A percentile compares a stretch with the other conserved stretches of the same genome.
Evolutionary conservation across 2,888 invertebrate genomes (phyloP).

Genomic region (Achlya flavicornis): DNA sequence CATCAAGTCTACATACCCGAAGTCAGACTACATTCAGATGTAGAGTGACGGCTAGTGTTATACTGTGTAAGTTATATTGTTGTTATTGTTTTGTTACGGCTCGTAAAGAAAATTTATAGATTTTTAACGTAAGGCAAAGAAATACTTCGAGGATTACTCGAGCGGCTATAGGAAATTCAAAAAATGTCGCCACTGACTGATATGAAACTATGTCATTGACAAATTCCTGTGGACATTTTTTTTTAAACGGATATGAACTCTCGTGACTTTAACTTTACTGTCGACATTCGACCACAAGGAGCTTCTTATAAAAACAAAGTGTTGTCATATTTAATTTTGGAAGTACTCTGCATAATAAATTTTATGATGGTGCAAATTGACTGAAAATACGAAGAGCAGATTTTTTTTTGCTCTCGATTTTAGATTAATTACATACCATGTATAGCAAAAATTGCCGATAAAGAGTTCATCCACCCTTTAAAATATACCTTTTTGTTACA

Average conservation of each 20-base stretch:
- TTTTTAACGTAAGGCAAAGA: not conserved
- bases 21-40: slow-evolving; percentile 37
- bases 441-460: not conserved
- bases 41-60: slow-evolving; percentile 28
- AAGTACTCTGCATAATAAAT: not conserved
- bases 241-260: not conserved
- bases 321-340: not conserved
- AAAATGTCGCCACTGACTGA: not conserved
- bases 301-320: no score
- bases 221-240: not conserved
- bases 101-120: slow-evolving; percentile 7
- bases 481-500: not conserved
- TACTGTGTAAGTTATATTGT: slow-evolving; percentile 13
- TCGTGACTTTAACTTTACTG: not conserved
- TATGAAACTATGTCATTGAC: not conserved
- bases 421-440: not conserved
- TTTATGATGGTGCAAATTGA: not conserved
- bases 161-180: not conserved
- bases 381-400: no score
- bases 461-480: not conserved
- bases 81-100: slow-evolving; percentile 22
- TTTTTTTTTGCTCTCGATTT: not conserved
- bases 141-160: not conserved
- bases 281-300: not conserved
- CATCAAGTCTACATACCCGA: slow-evolving; percentile 43